These are phyloP conservation scores for Percina caprodes DNA, from an alignment of 2,113 vertebrate species.

Conservation along the genomic window DNA sequence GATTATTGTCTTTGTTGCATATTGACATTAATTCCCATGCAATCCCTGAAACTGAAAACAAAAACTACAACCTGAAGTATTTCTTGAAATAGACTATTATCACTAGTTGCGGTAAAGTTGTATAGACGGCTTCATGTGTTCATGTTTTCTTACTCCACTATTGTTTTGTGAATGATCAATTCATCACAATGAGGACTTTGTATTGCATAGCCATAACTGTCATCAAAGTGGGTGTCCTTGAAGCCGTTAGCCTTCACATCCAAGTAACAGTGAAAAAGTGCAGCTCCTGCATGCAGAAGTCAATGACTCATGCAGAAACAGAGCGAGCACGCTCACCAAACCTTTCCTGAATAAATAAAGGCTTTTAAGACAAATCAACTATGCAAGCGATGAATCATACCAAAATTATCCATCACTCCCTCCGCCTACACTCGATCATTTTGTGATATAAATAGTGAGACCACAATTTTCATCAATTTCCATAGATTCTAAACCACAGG, in stretches of 20 bases:
- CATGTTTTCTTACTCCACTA: background rate
- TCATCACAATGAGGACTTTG: too few species aligned
- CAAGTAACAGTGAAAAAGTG: background rate
- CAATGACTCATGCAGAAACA: slow-evolving; percentile 44
- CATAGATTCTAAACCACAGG: slow-evolving; percentile 17
- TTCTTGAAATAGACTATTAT: too few species aligned
- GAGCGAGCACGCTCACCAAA: slow-evolving; percentile 30
- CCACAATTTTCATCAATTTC: slow-evolving; percentile 57
- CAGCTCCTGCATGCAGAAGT: slow-evolving; percentile 22
- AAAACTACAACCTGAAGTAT: too few species aligned
- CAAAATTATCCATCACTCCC: slow-evolving; percentile 20
- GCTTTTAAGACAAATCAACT: slow-evolving; percentile 53
- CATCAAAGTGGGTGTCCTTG: slow-evolving; percentile 31
- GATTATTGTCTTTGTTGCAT: too few species aligned
- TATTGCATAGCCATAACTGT: background rate
- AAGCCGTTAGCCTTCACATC: background rate
- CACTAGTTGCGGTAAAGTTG: too few species aligned
- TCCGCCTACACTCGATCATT: slow-evolving; percentile 41
- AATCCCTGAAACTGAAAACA: too few species aligned
- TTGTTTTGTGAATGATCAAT: background rate
- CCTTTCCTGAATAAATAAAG: slow-evolving; percentile 45
- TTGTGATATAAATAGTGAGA: slow-evolving; percentile 53
- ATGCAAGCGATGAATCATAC: slow-evolving; percentile 52
- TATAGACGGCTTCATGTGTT: too few species aligned
- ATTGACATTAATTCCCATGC: too few species aligned